Base-by-base conservation (phyloP, 2,888 invertebrate genomes). In the Pristionchus exspectatus region DNA sequence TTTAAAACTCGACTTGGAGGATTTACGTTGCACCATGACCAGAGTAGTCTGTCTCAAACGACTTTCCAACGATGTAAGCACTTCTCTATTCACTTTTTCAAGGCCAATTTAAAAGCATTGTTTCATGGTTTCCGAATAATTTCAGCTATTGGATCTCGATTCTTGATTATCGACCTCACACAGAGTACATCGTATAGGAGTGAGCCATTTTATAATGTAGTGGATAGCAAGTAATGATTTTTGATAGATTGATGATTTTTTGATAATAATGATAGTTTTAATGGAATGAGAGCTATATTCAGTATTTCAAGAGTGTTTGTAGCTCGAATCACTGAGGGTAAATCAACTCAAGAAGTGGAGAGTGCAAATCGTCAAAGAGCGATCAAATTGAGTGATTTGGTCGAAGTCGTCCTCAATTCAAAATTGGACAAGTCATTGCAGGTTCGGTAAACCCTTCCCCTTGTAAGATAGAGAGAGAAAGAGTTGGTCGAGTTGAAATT, bases 31-130 rank as follows among this genome's bases (percentile, higher is more conserved):
- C 50, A 56, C 14, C 1, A 72, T 54, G 72, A 88, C 87, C 10
- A 44, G 56, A 38, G 87, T 88, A 21, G 50, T 88, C 33, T 88
- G 87, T 33, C 56, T 88, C 44, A 88, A 88, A 56, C 16, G 87
- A 88, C 56, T 88, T 18, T 24, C 56, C 54, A 88, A 88, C 56
- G 87, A 88, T 56, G 87, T 88, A 33, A n/a, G 63, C 10, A 14
- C 16, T 18, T 66, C 66, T 27, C 66, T 4, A 0, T n/a, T 24
- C 63, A 24, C 63, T 18, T 18, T n/a, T 21, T 24, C 63, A 63
- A 69, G 69, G n/a, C 12, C 12, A 33, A 77, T 14, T 33, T 27
- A 27, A 2, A 38, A 77, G 77, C 18, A 77, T 38, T 9, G 24
- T 18, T 18, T 21, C 16, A 27, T 33, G 38, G 72, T 72, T 30